Conservation (phyloP, 2,797 vertebrate genomes). For the Ambastaia sidthimunki region DNA sequence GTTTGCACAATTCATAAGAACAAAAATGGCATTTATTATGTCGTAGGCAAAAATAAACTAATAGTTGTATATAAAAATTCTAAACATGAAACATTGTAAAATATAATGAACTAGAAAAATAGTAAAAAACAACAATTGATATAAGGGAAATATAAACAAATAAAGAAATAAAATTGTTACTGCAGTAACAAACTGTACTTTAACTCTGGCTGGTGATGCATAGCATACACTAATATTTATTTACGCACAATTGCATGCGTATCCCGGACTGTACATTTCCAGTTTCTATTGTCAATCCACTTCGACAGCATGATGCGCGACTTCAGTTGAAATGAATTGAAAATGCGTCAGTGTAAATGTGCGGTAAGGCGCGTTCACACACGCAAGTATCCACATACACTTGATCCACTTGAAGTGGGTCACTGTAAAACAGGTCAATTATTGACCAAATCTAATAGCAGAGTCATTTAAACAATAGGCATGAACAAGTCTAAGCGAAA, state of each 20-base stretch:
- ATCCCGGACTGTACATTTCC: constrained; percentile 2
- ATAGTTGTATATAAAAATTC: neutral
- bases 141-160: constrained; percentile 54
- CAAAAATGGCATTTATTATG: constrained; percentile 13
- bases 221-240: constrained; percentile 49
- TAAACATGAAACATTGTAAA: constrained; percentile 15
- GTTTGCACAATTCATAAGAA: neutral
- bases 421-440: constrained; percentile 16
- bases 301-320: neutral
- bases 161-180: constrained; percentile 47
- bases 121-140: neutral
- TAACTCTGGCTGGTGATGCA: constrained; percentile 63
- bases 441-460: constrained; percentile 49
- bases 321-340: neutral
- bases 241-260: constrained; percentile 58
- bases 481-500: too few species aligned
- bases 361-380: neutral
- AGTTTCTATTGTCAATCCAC: too few species aligned
- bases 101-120: constrained; percentile 5
- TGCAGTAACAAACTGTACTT: constrained; percentile 57
- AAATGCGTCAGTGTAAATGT: neutral
- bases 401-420: constrained; percentile 55
- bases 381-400: constrained; percentile 25
- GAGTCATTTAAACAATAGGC: too few species aligned
- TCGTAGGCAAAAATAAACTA: neutral